Conservation (phyloP, 2,797 vertebrate species). For the Catharus ustulatus region DNA sequence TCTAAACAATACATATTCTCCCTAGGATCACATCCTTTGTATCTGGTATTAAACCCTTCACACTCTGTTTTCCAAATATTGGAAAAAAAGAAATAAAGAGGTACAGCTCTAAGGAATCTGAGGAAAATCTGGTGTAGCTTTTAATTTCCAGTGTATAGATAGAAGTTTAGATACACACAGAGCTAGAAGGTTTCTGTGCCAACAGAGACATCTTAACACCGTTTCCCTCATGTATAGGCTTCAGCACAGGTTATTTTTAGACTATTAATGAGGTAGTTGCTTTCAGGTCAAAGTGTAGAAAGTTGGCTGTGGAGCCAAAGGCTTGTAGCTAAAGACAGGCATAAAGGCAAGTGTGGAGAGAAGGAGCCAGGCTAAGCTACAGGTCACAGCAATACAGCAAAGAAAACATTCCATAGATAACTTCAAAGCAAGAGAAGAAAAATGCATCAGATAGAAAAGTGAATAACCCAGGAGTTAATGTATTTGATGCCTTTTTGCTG, state of each 20-base stretch:
- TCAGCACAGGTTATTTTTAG: conserved; percentile 10
- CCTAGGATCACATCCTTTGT: neutral
- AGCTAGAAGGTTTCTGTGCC: neutral
- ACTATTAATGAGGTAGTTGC: neutral
- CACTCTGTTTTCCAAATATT: neutral
- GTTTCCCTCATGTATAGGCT: neutral
- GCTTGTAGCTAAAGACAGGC: neutral
- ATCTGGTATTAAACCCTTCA: neutral
- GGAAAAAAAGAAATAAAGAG: neutral
- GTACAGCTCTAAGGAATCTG: neutral
- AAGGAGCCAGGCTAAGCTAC: neutral
- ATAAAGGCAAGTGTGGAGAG: neutral
- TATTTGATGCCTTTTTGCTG: neutral
- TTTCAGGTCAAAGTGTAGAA: conserved; percentile 4
- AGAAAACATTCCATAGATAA: neutral
- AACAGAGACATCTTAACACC: neutral
- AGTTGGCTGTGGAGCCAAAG: neutral
- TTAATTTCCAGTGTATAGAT: neutral
- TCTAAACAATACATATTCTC: neutral
- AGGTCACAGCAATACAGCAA: neutral
- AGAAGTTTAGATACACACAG: neutral
- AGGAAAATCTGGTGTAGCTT: neutral
- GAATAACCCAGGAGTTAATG: neutral
- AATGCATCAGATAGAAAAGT: neutral
- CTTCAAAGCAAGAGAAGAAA: neutral